Percentiles rank a stretch among this genome's conserved stretches.
These are phyloP conservation scores for Platycercus adscitus DNA, from an alignment of 2,113 vertebrate species.

Conservation along the genomic window DNA sequence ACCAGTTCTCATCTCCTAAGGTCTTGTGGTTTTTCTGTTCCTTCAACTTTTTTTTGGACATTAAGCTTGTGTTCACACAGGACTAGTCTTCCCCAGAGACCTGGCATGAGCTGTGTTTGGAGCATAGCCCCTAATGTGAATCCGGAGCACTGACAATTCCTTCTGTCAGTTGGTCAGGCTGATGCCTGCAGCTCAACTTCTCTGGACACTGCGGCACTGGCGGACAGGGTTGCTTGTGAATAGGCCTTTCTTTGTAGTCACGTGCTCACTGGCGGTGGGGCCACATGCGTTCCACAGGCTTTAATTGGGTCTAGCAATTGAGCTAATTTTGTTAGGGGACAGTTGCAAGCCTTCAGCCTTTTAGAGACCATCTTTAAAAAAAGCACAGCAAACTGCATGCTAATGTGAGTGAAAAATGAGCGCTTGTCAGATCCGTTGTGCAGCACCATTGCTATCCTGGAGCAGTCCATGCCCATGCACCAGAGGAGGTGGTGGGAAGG, in stretches of 20 bases:
- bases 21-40: not conserved
- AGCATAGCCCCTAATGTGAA: not conserved
- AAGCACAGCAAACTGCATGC: not conserved
- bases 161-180: not conserved
- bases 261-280: rapidly evolving
- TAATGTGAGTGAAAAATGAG: not conserved
- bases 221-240: not conserved
- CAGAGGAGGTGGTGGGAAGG: not conserved
- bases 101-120: not conserved
- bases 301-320: not conserved
- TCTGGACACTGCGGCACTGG: rapidly evolving
- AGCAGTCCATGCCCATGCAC: rapidly evolving
- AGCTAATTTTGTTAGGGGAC: not conserved
- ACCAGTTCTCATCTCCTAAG: not conserved
- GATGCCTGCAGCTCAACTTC: not conserved
- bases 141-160: rapidly evolving
- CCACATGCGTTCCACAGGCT: rapidly evolving
- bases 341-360: not conserved
- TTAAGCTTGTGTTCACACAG: not conserved
- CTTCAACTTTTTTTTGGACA: not conserved
- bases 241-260: not conserved
- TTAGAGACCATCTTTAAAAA: not conserved
- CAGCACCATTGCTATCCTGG: rapidly evolving
- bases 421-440: not conserved
- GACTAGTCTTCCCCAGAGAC: not conserved